Conservation (phyloP, 2,888 invertebrate species). For the Apamea epomidion region DNA sequence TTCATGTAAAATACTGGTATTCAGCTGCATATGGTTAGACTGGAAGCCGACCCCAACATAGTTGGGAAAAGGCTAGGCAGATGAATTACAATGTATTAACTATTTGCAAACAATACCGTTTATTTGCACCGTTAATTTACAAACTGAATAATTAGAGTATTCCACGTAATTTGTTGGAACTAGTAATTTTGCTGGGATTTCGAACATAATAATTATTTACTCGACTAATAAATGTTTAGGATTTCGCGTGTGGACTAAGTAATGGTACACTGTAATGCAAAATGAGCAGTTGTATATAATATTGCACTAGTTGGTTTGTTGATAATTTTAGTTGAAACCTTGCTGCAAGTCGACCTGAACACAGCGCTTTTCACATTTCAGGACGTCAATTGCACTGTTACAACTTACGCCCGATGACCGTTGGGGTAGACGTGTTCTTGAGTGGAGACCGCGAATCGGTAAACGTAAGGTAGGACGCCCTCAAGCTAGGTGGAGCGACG, state of each 20-base stretch:
- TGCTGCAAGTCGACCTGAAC: background rate
- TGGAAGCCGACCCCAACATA: no score
- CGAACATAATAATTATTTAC: slow-evolving; percentile 4
- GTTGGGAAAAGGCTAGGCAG: no score
- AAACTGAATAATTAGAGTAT: slow-evolving; percentile 14
- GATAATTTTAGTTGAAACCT: background rate
- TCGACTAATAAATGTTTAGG: background rate
- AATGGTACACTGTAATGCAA: background rate
- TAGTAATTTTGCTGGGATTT: slow-evolving; percentile 7
- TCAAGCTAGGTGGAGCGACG: no score
- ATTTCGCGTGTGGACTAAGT: background rate
- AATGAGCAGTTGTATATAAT: background rate
- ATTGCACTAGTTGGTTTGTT: background rate
- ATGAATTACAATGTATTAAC: background rate
- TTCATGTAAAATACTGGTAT: no score
- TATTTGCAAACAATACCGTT: background rate
- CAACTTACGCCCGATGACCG: background rate
- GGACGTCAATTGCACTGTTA: background rate
- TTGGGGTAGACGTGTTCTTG: no score
- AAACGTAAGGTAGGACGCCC: no score
- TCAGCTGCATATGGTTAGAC: no score
- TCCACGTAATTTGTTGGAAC: slow-evolving; percentile 22
- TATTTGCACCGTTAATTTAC: background rate
- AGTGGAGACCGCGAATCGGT: no score
- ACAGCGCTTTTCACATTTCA: background rate